A percentile compares a stretch with the other conserved stretches of the same genome.
These are phyloP conservation scores for Bombyx huttoni DNA, from an alignment of 2,888 invertebrate genomes.

Conservation along the genomic window DNA sequence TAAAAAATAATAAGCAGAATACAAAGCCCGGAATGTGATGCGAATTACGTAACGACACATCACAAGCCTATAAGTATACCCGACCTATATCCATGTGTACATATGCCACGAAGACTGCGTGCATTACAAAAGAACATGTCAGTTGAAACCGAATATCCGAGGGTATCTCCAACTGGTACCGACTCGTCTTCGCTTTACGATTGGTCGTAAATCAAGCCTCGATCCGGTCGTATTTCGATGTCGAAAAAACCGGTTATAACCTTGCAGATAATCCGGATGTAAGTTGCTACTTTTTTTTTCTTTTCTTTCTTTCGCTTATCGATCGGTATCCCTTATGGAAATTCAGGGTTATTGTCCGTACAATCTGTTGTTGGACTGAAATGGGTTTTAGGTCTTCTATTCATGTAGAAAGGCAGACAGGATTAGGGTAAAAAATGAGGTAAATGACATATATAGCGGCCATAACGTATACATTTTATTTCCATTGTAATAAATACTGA, in stretches of 20 bases:
- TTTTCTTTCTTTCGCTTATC: too few relatives aligned
- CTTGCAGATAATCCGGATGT: background rate
- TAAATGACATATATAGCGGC: too few relatives aligned
- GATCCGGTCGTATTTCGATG: conserved; percentile 8
- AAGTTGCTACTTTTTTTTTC: background rate
- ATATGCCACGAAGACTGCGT: background rate
- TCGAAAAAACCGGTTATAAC: conserved; percentile 7
- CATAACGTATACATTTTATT: too few relatives aligned
- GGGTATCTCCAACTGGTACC: conserved; percentile 17
- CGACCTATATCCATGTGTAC: background rate
- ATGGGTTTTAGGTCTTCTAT: too few relatives aligned
- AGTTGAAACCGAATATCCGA: conserved; percentile 5
- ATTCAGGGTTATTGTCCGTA: background rate
- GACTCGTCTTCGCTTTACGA: conserved; percentile 18
- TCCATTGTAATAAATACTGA: too few relatives aligned
- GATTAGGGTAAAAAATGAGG: too few relatives aligned
- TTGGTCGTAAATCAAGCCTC: conserved; percentile 16
- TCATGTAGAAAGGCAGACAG: too few relatives aligned
- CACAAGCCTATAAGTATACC: background rate
- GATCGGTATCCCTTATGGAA: background rate
- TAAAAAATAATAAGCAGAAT: too few relatives aligned
- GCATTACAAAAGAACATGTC: background rate
- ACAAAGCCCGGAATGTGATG: too few relatives aligned
- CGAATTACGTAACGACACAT: too few relatives aligned
- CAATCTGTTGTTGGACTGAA: background rate